phyloP scores from a whole-genome alignment of 2,113 vertebrate species.

The Parus major region DNA sequence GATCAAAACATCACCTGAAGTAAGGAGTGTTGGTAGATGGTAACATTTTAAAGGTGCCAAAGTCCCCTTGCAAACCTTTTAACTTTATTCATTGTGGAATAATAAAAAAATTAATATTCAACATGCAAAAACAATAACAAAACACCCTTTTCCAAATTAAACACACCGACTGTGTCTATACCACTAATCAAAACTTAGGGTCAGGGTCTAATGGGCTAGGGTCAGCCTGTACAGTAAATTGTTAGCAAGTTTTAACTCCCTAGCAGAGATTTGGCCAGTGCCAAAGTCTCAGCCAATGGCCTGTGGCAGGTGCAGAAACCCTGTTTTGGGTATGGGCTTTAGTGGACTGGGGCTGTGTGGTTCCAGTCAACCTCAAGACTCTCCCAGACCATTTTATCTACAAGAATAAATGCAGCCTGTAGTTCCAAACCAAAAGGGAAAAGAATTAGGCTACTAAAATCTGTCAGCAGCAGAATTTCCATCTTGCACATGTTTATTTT shows the following conservation, averaged over 20 bases:
- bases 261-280: neutral
- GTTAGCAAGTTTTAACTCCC: neutral
- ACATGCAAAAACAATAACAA: neutral
- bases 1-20: neutral
- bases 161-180: neutral
- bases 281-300: neutral
- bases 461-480: conserved; percentile 19
- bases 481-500: conserved; percentile 2
- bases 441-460: neutral
- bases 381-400: neutral
- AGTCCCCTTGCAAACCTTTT: neutral
- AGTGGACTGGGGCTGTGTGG: neutral
- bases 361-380: neutral
- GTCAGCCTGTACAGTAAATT: neutral
- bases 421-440: neutral
- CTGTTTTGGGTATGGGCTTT: neutral
- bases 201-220: neutral
- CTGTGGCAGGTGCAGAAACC: neutral
- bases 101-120: neutral
- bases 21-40: neutral
- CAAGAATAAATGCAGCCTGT: neutral
- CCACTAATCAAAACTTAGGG: neutral
- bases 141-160: neutral
- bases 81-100: neutral
- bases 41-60: neutral